Evolutionary conservation across 2,888 invertebrate genomes (phyloP), one percentile per base, ranked within the genome.

Genomic region (Erebia palarica): DNA sequence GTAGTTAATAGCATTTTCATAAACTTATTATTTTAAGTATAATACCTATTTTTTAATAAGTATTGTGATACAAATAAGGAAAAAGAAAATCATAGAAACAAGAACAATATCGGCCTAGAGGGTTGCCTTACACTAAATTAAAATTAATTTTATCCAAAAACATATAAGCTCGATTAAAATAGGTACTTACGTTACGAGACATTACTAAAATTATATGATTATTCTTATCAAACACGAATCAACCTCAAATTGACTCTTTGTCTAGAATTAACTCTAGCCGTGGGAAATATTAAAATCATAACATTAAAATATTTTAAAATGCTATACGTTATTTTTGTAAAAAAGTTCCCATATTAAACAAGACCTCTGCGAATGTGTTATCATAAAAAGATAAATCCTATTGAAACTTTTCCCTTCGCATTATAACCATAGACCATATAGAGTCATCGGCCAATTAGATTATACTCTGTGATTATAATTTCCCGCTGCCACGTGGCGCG

Each of bases 401-500:
- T 70, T 71, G 61, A 69, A 67, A 65, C 16, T 51, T 79, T 76
- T 79, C 82, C 82, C 76, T 73, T 76, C 79, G 82, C 79, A 81
- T 83, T 79, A 81, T 79, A 81, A 68, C 9, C 77, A 69, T 72
- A 72, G 75, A 76, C 74, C 77, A 70, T 76, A 69, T 74, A 72
- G 76, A 77, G 75, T 77, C 77, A 75, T 78, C 76, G 75, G 75
- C 82, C 84, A 84, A 88, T 87, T 86, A 88, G 86, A 90, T 90
- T 86, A 87, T 61, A 61, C 61, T 61, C 44, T 61, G 61, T 61
- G 86, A 90, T 90, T 86, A 87, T 84, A 87, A 85, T 81, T 82
- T 83, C 82, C 84, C 80, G 82, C 80, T 80, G 84, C 67, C 90
- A 85, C 91, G 90, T 87, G 90, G 44, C 89, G 76, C 84, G 86